Evolutionary conservation across 2,113 vertebrate genomes (phyloP).

Genomic region (Noctilio leporinus): DNA sequence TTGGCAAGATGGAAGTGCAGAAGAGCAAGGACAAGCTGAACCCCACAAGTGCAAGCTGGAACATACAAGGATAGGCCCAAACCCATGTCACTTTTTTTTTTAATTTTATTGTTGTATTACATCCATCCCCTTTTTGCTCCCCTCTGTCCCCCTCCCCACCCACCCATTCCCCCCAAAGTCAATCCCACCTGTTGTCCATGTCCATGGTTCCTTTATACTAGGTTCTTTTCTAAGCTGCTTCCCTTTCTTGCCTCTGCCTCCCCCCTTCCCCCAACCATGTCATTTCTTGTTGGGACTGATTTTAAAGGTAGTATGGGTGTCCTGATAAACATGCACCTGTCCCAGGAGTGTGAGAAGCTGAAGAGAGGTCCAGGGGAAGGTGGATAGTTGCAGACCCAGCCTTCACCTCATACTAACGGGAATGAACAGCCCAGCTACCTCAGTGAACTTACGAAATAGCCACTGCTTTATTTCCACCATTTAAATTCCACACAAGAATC

Average conservation of each 20-base stretch:
- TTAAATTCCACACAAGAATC: neutral
- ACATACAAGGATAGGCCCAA: neutral
- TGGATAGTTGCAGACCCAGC: neutral
- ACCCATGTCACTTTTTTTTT: neutral
- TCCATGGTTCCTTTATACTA: too few relatives aligned
- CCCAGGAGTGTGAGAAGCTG: neutral
- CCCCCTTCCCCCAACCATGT: too few relatives aligned
- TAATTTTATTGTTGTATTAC: too few relatives aligned
- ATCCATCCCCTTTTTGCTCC: too few relatives aligned
- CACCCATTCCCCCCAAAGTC: too few relatives aligned
- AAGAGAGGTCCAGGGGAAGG: neutral
- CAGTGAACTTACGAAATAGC: neutral
- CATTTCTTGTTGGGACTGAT: neutral
- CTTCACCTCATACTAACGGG: neutral
- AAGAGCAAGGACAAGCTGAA: neutral
- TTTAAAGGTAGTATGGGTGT: neutral
- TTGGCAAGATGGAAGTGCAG: neutral
- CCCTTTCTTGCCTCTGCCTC: too few relatives aligned
- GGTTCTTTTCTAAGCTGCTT: too few relatives aligned
- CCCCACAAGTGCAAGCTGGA: neutral
- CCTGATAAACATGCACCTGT: neutral
- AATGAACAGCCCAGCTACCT: neutral
- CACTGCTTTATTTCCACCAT: neutral
- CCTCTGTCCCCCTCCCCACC: too few relatives aligned
- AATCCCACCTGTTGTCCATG: too few relatives aligned